A percentile compares a stretch with the other conserved stretches of the same genome.
Conservation (phyloP, 2,797 vertebrate genomes). For the Diplodus sargus region DNA sequence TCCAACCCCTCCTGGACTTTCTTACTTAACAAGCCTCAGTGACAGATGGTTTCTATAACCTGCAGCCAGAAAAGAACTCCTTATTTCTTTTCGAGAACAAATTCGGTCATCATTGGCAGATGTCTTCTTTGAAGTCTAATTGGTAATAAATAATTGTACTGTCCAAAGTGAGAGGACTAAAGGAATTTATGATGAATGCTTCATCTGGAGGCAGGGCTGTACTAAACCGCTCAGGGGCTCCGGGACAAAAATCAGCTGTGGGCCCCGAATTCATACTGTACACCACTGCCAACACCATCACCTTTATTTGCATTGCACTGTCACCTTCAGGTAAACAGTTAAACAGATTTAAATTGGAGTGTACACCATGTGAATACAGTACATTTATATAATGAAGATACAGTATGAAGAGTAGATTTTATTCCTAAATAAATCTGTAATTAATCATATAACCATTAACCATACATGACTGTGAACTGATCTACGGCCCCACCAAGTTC, state of each 20-base stretch:
- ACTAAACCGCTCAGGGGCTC: neutral
- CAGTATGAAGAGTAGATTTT: neutral
- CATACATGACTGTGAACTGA: neutral
- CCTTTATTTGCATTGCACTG: neutral
- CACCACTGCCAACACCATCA: neutral
- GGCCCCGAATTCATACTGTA: neutral
- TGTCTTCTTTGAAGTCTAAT: slow-evolving; percentile 25
- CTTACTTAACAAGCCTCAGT: slow-evolving; percentile 43
- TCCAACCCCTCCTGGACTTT: slow-evolving; percentile 18
- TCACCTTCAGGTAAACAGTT: neutral
- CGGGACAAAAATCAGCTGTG: too few relatives aligned
- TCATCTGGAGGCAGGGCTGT: neutral
- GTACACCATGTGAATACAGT: neutral
- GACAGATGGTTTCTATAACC: slow-evolving; percentile 62
- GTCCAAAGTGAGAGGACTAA: neutral
- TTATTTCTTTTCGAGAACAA: slow-evolving; percentile 6
- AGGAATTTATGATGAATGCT: neutral
- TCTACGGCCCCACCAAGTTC: too few relatives aligned
- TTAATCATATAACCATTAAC: neutral
- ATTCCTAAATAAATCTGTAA: neutral
- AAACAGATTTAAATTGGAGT: neutral
- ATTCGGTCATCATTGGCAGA: neutral
- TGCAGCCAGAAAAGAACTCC: slow-evolving; percentile 21
- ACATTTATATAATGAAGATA: neutral
- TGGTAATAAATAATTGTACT: slow-evolving; percentile 21